Evolutionary conservation across 2,888 invertebrate species (phyloP), one percentile per base, ranked within the genome.

Genomic region (Onthophagus sagittarius): DNA sequence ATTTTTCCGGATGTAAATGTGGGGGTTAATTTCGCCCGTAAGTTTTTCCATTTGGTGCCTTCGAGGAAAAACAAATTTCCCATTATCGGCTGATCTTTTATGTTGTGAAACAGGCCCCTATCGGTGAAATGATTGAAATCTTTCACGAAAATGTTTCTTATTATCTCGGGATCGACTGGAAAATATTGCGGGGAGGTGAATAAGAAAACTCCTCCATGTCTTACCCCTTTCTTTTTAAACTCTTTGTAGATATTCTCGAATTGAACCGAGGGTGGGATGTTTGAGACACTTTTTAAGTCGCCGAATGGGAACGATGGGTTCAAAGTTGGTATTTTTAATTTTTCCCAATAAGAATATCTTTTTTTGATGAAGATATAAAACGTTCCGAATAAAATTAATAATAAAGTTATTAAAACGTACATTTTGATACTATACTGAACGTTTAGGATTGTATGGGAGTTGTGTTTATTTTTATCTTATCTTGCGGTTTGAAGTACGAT

Each of bases 1-100:
- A 89, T 82, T 78, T 88, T 88, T 14, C 86, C 87, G 0, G 86
- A 84, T 0, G 88, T 86, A 77, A 88, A 85, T 0, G 87, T 86
- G 0, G 88, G 88, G 0, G 87, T 86, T 31, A 88, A 81, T 73
- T 87, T 87, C 0, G 84, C 78, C 15, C 89, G 82, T 9, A 88
- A 78, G 63, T 83, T 84, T 76, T 85, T 86, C 89, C 88, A 89
- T 2, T 84, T 83, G 0, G 84, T 83, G 62, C 86, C 87, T 15
- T 82, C 84, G 31, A 87, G 73, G 4, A 83, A 83, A 70, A 87
- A 78, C 9, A 85, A 74, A 62, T 82, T 82, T 79, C 82, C 83
- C 0, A 82, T 83, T 39, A 85, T 80, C 15, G 84, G 84, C 72
- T 85, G 85, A 70, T 81, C 83, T 71, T 84, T 82, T 15, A 82